These are phyloP conservation scores for Paedocypris sp. DNA, from an alignment of 2,113 vertebrate genomes.

Conservation along the genomic window DNA sequence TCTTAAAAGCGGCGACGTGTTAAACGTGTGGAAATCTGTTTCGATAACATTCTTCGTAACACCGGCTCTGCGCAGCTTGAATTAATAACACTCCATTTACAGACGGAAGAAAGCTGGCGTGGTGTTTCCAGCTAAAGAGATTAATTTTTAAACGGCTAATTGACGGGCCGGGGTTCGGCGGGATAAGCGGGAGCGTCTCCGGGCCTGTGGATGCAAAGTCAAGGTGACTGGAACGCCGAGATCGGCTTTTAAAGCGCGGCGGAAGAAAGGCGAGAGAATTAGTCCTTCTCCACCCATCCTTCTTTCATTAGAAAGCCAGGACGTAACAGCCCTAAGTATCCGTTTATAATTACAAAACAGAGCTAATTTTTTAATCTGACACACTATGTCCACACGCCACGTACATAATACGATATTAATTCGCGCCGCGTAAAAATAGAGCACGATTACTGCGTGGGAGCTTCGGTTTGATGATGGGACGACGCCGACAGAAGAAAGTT, in stretches of 20 bases:
- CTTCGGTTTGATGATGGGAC: slow-evolving; percentile 49
- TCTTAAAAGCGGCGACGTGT: slow-evolving; percentile 59
- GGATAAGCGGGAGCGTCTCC: slow-evolving; percentile 66
- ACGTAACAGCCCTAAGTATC: slow-evolving; percentile 70
- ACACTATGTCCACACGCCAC: slow-evolving; percentile 66
- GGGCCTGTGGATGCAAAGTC: slow-evolving; percentile 63
- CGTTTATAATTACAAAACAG: slow-evolving; percentile 60
- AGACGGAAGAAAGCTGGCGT: slow-evolving; percentile 66
- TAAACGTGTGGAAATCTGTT: slow-evolving; percentile 72
- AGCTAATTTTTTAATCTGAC: slow-evolving; percentile 71
- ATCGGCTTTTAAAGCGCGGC: slow-evolving; percentile 50
- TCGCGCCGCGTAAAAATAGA: slow-evolving; percentile 57
- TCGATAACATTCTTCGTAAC: slow-evolving; percentile 76
- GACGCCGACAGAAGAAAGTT: too few relatives aligned
- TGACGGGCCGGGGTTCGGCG: slow-evolving; percentile 65
- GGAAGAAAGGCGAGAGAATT: slow-evolving; percentile 52
- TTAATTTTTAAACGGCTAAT: slow-evolving; percentile 78
- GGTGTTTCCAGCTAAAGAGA: slow-evolving; percentile 74
- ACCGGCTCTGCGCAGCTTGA: slow-evolving; percentile 63
- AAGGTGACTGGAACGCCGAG: slow-evolving; percentile 68
- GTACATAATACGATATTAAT: too few relatives aligned
- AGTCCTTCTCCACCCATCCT: slow-evolving; percentile 58
- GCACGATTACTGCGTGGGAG: slow-evolving; percentile 44
- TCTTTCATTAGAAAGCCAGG: slow-evolving; percentile 71
- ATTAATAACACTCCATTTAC: slow-evolving; percentile 74